Evolutionary conservation across 1,140 invertebrate species (phyloP).

Genomic region (Polypedilum pembai): DNA sequence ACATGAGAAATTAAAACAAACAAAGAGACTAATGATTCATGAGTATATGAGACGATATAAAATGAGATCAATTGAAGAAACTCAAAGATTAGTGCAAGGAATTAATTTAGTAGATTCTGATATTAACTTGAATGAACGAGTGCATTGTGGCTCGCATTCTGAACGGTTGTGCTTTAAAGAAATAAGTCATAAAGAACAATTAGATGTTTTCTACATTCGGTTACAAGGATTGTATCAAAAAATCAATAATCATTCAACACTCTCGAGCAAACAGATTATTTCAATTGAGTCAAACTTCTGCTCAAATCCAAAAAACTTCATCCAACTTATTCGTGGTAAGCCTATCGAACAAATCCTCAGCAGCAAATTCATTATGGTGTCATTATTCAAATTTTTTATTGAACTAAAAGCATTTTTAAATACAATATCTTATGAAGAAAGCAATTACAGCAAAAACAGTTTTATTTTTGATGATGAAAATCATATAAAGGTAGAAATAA

Average conservation of each 20-base stretch:
- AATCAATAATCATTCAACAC: neutral
- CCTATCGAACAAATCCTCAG: neutral
- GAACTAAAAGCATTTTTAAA: neutral
- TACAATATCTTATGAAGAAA: neutral
- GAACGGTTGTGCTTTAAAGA: neutral
- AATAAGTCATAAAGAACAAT: neutral
- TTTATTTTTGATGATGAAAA: neutral
- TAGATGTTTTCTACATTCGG: neutral
- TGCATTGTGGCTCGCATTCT: neutral
- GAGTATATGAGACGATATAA: neutral
- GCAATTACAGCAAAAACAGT: neutral
- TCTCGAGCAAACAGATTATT: neutral
- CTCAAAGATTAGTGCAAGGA: neutral
- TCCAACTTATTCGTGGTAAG: neutral
- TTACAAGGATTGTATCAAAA: neutral
- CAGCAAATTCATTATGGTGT: constrained; percentile 3
- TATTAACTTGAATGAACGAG: neutral
- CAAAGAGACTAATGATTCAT: neutral
- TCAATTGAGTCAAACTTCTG: neutral
- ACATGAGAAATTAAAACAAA: neutral
- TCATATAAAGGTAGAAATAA: neutral
- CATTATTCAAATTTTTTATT: neutral
- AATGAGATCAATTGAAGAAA: neutral
- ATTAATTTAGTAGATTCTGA: neutral
- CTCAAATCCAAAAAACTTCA: neutral